A percentile compares a stretch with the other conserved stretches of the same genome.
Evolutionary conservation across 2,797 vertebrate genomes (phyloP).

Genomic region (Macrochelys suwanniensis): DNA sequence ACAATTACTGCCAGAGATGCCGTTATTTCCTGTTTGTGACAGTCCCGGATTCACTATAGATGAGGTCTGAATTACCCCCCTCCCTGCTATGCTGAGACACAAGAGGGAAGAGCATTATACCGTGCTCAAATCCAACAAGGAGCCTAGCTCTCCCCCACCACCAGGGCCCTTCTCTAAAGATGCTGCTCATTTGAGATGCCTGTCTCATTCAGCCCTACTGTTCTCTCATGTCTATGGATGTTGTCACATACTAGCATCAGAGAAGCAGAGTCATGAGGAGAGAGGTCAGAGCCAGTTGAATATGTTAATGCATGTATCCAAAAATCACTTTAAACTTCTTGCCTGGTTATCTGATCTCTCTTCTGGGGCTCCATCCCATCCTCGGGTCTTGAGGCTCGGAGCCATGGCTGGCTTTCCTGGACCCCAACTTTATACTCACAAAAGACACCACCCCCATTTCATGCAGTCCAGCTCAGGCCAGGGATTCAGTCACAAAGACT

Average conservation of each 20-base stretch:
- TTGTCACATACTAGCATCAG: background rate
- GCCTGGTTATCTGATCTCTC: background rate
- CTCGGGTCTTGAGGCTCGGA: background rate
- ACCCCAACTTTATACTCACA: background rate
- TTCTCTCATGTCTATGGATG: background rate
- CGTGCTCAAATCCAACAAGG: background rate
- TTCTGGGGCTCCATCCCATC: background rate
- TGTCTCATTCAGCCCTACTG: too few relatives aligned
- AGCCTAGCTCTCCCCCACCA: background rate
- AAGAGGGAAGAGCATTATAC: background rate
- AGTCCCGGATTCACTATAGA: background rate
- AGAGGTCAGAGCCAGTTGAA: background rate
- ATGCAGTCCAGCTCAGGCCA: background rate
- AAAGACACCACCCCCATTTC: background rate
- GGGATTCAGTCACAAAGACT: background rate
- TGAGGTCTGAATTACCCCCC: background rate
- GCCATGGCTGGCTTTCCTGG: background rate
- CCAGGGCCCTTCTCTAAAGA: background rate
- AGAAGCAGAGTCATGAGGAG: background rate
- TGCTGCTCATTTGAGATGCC: background rate
- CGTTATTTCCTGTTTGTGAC: background rate
- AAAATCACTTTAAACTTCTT: background rate
- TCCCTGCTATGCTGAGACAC: background rate
- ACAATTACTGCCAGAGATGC: accelerated
- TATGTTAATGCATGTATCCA: accelerated